phyloP scores from a whole-genome alignment of 2,113 vertebrate species.

The Marcusenius ussheri region DNA sequence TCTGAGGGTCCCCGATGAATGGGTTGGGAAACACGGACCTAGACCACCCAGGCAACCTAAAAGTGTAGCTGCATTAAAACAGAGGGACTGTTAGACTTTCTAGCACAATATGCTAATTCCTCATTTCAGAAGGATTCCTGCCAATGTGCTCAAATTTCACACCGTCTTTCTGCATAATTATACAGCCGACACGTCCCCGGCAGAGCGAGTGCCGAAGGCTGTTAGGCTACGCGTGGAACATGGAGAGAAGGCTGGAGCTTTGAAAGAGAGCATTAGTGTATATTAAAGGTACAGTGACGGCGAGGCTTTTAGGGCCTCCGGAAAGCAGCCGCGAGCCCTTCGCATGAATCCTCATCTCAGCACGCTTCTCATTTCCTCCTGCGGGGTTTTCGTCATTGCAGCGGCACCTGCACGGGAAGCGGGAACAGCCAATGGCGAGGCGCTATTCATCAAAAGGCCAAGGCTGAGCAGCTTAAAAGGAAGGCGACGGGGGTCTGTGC shows the following conservation, averaged over 20 bases:
- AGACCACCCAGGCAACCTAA: slow-evolving; percentile 9
- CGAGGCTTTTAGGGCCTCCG: not conserved
- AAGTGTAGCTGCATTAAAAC: slow-evolving; percentile 28
- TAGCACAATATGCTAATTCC: slow-evolving; percentile 22
- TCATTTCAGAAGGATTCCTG: not conserved
- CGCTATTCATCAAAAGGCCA: not conserved
- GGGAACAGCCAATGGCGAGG: not conserved
- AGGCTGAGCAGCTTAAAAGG: not conserved
- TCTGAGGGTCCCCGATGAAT: not conserved
- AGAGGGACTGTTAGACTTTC: slow-evolving; percentile 29
- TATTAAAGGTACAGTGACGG: not conserved
- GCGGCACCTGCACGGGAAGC: not conserved
- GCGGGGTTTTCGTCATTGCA: not conserved
- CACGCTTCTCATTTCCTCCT: not conserved
- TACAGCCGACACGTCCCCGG: not conserved
- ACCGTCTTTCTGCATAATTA: not conserved
- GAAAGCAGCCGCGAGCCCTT: not conserved
- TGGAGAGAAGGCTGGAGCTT: not conserved
- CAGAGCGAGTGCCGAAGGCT: not conserved
- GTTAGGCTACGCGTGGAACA: not conserved
- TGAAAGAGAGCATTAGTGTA: not conserved
- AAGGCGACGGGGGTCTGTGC: not conserved
- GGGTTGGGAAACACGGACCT: not conserved
- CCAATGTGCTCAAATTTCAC: not conserved
- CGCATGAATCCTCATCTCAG: not conserved